phyloP scores from a whole-genome alignment of 1,140 invertebrate species.

The Theocolax elegans region DNA sequence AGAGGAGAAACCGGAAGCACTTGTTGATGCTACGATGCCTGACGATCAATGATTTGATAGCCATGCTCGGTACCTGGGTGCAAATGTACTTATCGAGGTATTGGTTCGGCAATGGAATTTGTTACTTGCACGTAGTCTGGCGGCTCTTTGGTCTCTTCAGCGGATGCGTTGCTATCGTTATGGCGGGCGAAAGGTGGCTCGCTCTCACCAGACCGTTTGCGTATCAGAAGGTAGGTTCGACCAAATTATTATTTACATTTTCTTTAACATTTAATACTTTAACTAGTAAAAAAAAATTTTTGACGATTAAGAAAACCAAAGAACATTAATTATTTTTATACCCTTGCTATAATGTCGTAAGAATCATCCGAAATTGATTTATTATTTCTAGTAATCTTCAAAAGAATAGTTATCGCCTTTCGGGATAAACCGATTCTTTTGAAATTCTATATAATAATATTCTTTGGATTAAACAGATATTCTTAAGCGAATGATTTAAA shows the following conservation, averaged over 20 bases:
- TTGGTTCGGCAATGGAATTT: slow-evolving; percentile 66
- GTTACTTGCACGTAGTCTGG: slow-evolving; percentile 78
- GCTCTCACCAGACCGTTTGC: slow-evolving; percentile 87
- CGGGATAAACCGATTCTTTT: no score
- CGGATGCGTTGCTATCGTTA: slow-evolving; percentile 86
- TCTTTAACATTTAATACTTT: background rate
- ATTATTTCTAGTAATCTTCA: no score
- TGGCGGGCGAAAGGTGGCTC: slow-evolving; percentile 87
- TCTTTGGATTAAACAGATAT: no score
- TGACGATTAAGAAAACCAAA: no score
- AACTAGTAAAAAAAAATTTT: no score
- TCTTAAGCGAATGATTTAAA: no score
- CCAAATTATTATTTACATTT: background rate
- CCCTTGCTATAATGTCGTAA: no score
- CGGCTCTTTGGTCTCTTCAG: slow-evolving; percentile 86
- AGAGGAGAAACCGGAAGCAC: slow-evolving; percentile 81
- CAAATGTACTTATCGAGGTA: slow-evolving; percentile 73
- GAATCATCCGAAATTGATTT: no score
- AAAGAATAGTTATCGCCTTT: no score
- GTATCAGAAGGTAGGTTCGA: slow-evolving; percentile 81
- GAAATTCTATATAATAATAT: no score
- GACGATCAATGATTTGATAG: slow-evolving; percentile 82
- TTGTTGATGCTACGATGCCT: slow-evolving; percentile 82
- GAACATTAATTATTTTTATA: no score
- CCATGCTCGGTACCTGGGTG: slow-evolving; percentile 76